Evolutionary conservation across 2,797 vertebrate species (phyloP), one percentile per base, ranked within the genome.

Genomic region (Apogon hyalosoma): DNA sequence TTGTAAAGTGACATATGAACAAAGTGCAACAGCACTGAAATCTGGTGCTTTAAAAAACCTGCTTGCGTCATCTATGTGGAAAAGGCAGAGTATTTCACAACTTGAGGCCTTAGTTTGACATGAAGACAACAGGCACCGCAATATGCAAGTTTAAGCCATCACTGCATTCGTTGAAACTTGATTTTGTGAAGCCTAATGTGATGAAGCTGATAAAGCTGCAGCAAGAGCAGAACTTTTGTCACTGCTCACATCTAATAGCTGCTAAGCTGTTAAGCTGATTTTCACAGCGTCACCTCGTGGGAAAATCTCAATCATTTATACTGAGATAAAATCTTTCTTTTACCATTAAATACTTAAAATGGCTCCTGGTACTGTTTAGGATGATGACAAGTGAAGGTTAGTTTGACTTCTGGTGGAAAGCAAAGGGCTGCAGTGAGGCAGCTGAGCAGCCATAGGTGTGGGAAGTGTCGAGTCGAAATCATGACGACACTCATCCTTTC

Each of bases 401-500:
- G 18, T n/a, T 38, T 19, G 5, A 36, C 38, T 18, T 19, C 18
- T n/a, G 62, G 18, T 21, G 68, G 48, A 55, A 47, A 61, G 15
- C 66, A 15, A 47, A 51, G 38, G 21, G 8, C 46, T 59, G 48
- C 67, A 65, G 43, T 8, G 31, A 11, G 15, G 7, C 50, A 49
- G 45, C 19, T 33, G 7, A 50, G 54, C 72, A 48, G 39, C 14
- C 14, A 4, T 70, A 71, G 80, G 62, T 77, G 75, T 74, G 75
- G 80, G 80, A 79, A 85, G 83, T 49, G 60, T 69, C 38, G 63
- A 71, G 77, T 46, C 63, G 63, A 69, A 74, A 58, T 9, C 58
- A 84, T 91, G 92, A 93, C 79, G 82, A 85, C 76, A 88, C 63
- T 47, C 85, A 91, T 92, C 85, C 91, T 91, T 69, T 69, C 46